phyloP scores from a whole-genome alignment of 2,113 vertebrate species.

The Thamnaconus septentrionalis region DNA sequence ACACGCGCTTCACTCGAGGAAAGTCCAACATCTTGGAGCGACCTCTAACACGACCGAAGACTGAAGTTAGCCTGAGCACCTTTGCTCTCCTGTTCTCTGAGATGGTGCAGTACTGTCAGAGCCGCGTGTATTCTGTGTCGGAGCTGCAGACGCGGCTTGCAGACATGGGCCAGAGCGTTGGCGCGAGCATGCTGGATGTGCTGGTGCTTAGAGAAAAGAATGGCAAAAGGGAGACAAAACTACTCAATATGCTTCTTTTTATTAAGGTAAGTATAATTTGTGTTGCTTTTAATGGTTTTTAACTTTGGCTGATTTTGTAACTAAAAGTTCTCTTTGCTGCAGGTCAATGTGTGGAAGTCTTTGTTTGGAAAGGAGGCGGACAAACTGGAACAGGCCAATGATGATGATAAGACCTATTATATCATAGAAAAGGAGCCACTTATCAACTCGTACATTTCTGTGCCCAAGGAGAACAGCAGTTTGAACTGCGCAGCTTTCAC shows the following conservation, averaged over 20 bases:
- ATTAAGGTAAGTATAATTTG: slow-evolving; percentile 66
- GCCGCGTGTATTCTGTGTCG: slow-evolving; percentile 89
- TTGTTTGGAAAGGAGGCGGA: slow-evolving; percentile 93
- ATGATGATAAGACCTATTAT: slow-evolving; percentile 91
- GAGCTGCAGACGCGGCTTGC: slow-evolving; percentile 91
- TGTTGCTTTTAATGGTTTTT: not conserved
- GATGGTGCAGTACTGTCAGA: slow-evolving; percentile 96
- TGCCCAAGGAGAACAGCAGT: slow-evolving; percentile 93
- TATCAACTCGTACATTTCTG: slow-evolving; percentile 91
- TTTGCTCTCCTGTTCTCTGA: slow-evolving; percentile 93
- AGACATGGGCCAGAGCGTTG: slow-evolving; percentile 87
- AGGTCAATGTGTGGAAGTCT: slow-evolving; percentile 84
- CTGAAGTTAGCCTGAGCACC: slow-evolving; percentile 86
- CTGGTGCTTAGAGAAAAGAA: slow-evolving; percentile 89
- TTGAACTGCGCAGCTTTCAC: slow-evolving; percentile 95
- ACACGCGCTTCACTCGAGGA: slow-evolving; percentile 87
- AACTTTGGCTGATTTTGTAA: not conserved
- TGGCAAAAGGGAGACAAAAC: slow-evolving; percentile 88
- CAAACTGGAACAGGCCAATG: slow-evolving; percentile 95
- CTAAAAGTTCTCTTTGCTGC: no score
- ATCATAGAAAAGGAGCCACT: slow-evolving; percentile 93
- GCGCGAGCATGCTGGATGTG: slow-evolving; percentile 85
- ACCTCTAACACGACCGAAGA: slow-evolving; percentile 83
- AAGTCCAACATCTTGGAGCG: slow-evolving; percentile 90
- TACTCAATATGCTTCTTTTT: slow-evolving; percentile 86